These are phyloP conservation scores for Agrotis clavis DNA, from an alignment of 2,888 invertebrate species.

Conservation along the genomic window DNA sequence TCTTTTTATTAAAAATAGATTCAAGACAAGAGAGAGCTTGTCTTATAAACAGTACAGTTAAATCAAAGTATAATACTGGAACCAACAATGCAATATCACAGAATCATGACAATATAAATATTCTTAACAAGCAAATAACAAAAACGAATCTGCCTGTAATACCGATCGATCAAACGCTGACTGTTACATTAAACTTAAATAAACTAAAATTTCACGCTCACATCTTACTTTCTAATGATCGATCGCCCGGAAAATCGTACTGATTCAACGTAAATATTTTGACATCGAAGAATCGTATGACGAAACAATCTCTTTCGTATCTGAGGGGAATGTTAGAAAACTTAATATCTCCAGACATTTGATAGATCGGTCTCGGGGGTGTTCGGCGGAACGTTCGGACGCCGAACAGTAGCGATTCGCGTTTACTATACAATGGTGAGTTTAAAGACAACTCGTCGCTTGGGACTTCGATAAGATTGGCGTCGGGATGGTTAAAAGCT, in stretches of 20 bases:
- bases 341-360: constrained; percentile 84
- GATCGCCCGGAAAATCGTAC: constrained; percentile 87
- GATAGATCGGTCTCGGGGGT: constrained; percentile 88
- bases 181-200: constrained; percentile 79
- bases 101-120: constrained; percentile 48
- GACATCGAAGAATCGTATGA: constrained; percentile 87
- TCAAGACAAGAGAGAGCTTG: neutral
- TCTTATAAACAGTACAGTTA: neutral
- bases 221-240: constrained; percentile 85
- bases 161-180: constrained; percentile 63
- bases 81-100: constrained; percentile 37
- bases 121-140: constrained; percentile 56
- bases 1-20: neutral
- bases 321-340: constrained; percentile 80
- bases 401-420: constrained; percentile 79
- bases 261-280: constrained; percentile 88
- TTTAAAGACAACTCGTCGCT: constrained; percentile 72
- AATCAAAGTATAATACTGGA: neutral
- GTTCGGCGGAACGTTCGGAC: constrained; percentile 57
- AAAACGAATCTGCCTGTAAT: constrained; percentile 62
- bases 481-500: constrained; percentile 38
- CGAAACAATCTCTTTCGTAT: constrained; percentile 87
- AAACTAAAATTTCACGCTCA: constrained; percentile 86
- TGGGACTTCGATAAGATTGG: constrained; percentile 65
- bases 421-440: constrained; percentile 71